These are phyloP conservation scores for Chorisops tibialis DNA, from an alignment of 2,888 invertebrate genomes.

Conservation along the genomic window DNA sequence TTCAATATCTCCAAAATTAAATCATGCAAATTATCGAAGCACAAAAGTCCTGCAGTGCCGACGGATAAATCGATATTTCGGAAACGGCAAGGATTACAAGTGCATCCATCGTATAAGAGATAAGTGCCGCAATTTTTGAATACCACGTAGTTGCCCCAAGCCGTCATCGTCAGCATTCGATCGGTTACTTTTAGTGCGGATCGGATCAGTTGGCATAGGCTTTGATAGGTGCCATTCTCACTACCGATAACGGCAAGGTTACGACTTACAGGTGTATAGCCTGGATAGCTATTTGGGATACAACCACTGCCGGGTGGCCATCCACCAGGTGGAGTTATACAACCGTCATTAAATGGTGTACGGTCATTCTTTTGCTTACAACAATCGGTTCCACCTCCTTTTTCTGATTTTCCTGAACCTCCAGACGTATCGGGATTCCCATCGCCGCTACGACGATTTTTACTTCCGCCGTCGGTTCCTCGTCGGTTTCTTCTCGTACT, in stretches of 20 bases:
- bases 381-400: no score
- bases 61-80: conserved; percentile 44
- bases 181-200: conserved; percentile 44
- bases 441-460: not conserved
- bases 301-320: conserved; percentile 18
- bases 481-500: not conserved
- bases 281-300: conserved; percentile 42
- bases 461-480: not conserved
- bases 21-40: conserved; percentile 40
- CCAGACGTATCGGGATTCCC: no score
- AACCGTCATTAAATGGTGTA: no score
- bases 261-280: conserved; percentile 38
- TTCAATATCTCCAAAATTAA: conserved; percentile 43
- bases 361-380: no score
- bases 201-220: conserved; percentile 41
- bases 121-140: conserved; percentile 41
- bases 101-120: conserved; percentile 48
- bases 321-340: not conserved
- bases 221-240: conserved; percentile 45
- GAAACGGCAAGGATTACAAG: conserved; percentile 47
- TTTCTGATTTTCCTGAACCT: no score
- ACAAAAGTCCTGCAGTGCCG: conserved; percentile 46
- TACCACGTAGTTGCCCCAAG: conserved; percentile 49
- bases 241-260: conserved; percentile 47
- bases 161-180: conserved; percentile 46